Percentiles rank a stretch among this genome's conserved stretches.
These are phyloP conservation scores for Hydrotaea diabolus DNA, from an alignment of 2,888 invertebrate species.

Conservation along the genomic window DNA sequence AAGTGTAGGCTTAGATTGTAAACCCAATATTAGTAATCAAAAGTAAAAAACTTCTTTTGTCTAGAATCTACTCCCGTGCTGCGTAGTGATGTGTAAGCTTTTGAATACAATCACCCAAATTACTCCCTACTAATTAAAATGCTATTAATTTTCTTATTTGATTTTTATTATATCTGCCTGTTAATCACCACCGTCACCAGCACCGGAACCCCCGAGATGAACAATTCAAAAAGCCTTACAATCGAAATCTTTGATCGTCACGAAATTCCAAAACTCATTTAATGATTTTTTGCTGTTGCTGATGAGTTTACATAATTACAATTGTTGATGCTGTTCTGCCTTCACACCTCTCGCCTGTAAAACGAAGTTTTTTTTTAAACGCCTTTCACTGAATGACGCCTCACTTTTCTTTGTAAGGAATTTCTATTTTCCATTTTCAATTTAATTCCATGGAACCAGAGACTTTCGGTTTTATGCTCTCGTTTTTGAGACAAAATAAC, in stretches of 20 bases:
- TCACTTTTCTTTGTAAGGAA: not conserved
- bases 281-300: not conserved
- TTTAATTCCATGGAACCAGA: not conserved
- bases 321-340: not conserved
- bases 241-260: not conserved
- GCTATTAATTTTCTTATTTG: conserved; percentile 21
- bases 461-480: not conserved
- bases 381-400: not conserved
- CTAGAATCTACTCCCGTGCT: no score
- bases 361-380: not conserved
- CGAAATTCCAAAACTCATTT: not conserved
- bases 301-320: not conserved
- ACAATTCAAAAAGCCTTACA: no score
- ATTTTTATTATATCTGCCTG: conserved; percentile 11
- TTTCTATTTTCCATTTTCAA: not conserved
- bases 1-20: no score
- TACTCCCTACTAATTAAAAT: conserved; percentile 8
- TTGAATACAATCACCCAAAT: not conserved
- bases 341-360: not conserved
- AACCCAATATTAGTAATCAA: no score
- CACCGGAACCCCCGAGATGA: not conserved
- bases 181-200: not conserved
- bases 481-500: conserved; percentile 11
- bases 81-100: not conserved
- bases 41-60: no score